A percentile compares a stretch with the other conserved stretches of the same genome.
Evolutionary conservation across 2,797 vertebrate genomes (phyloP).

Genomic region (Enoplosus armatus): DNA sequence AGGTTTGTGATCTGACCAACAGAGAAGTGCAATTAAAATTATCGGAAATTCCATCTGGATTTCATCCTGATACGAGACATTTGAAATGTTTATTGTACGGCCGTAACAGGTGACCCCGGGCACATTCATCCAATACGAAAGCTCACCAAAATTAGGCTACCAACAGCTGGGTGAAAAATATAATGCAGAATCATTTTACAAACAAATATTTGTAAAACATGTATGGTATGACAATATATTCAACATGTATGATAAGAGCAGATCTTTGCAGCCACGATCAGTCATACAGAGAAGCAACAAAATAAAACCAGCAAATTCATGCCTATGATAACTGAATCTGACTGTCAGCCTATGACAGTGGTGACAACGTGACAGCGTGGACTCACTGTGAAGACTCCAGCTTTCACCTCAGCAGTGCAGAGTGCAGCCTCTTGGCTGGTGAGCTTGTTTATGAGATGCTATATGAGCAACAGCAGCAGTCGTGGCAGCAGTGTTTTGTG

Average conservation of each 20-base stretch:
- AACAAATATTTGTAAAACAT: neutral
- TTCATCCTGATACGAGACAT: no score
- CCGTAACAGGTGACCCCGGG: neutral
- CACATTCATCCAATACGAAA: neutral
- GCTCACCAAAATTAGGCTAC: neutral
- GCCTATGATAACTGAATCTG: neutral
- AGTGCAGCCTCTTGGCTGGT: neutral
- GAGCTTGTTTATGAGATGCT: neutral
- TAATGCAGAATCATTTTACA: neutral
- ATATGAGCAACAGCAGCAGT: neutral
- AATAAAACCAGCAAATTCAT: no score
- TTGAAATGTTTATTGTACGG: neutral
- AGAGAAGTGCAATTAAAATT: neutral
- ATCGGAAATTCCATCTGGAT: no score
- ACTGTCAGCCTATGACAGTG: neutral
- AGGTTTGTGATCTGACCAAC: neutral
- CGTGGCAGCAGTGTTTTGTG: neutral
- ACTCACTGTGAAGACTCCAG: neutral
- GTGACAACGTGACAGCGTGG: no score
- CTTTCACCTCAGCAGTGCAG: neutral
- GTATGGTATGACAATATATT: no score
- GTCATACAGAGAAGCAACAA: neutral
- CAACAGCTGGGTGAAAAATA: neutral
- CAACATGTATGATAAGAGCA: no score
- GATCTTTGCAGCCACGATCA: neutral